These are phyloP conservation scores for Eremobia ochroleuca DNA, from an alignment of 2,888 invertebrate species.

Conservation along the genomic window DNA sequence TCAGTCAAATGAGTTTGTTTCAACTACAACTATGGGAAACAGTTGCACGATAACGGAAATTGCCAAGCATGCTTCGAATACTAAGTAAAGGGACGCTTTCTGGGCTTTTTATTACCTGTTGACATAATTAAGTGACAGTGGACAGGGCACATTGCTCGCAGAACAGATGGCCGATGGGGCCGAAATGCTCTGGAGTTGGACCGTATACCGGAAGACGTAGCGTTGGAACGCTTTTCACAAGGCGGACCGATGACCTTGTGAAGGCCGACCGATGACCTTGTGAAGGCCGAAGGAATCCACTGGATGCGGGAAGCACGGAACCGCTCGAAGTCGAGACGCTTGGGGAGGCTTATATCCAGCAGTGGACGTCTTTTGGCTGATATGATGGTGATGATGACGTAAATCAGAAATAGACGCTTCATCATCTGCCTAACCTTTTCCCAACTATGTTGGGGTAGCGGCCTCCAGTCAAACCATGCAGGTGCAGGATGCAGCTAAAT, in stretches of 20 bases:
- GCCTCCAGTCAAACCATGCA: not conserved
- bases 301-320: not conserved
- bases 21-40: constrained; percentile 7
- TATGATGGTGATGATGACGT: too few species aligned
- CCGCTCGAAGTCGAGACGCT: not conserved
- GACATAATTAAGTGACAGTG: not conserved
- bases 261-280: too few species aligned
- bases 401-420: not conserved
- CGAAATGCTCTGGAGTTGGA: too few species aligned
- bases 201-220: too few species aligned
- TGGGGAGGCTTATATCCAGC: too few species aligned
- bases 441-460: not conserved
- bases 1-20: constrained; percentile 36
- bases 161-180: too few species aligned
- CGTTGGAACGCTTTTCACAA: too few species aligned
- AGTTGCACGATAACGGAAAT: constrained; percentile 27
- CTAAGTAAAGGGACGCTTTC: constrained; percentile 12
- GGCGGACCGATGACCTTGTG: too few species aligned
- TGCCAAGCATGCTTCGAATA: constrained; percentile 30
- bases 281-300: not conserved
- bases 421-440: not conserved
- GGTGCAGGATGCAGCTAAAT: not conserved
- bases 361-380: too few species aligned
- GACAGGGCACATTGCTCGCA: too few species aligned
- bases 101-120: not conserved